Conservation (phyloP, 2,797 vertebrate genomes). For the Helarctos malayanus region DNA sequence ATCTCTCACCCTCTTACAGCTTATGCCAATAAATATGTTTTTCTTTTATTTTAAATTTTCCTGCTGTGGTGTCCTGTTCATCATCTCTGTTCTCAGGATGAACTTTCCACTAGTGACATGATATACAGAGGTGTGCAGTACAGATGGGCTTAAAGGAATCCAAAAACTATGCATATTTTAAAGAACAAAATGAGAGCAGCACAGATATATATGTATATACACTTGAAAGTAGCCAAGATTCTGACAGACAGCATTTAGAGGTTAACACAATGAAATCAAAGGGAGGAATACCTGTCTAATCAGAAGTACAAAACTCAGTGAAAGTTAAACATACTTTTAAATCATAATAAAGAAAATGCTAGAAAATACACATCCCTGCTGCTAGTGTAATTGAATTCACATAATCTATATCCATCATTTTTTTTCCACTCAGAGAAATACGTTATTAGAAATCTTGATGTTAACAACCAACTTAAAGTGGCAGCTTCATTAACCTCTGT, state of each 20-base stretch:
- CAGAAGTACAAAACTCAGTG: background rate
- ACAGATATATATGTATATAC: background rate
- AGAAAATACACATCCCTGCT: background rate
- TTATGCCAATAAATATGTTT: constrained; percentile 70
- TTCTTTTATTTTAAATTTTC: constrained; percentile 71
- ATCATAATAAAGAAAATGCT: constrained; percentile 25
- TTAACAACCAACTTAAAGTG: background rate
- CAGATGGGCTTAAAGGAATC: constrained; percentile 62
- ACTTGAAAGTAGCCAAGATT: background rate
- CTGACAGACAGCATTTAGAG: constrained; percentile 27
- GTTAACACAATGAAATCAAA: constrained; percentile 47
- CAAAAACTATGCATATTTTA: background rate
- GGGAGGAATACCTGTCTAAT: background rate
- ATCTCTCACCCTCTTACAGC: constrained; percentile 60
- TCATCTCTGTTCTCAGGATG: constrained; percentile 72
- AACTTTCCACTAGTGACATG: constrained; percentile 78
- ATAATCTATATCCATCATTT: background rate
- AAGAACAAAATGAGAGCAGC: background rate
- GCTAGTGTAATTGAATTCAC: background rate
- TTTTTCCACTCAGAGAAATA: background rate
- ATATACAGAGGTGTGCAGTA: constrained; percentile 60
- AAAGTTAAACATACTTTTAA: constrained; percentile 70
- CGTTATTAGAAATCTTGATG: background rate
- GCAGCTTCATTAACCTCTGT: background rate
- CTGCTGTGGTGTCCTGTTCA: constrained; percentile 68